phyloP scores from a whole-genome alignment of 1,140 invertebrate genomes.

The Drosophila burlai region DNA sequence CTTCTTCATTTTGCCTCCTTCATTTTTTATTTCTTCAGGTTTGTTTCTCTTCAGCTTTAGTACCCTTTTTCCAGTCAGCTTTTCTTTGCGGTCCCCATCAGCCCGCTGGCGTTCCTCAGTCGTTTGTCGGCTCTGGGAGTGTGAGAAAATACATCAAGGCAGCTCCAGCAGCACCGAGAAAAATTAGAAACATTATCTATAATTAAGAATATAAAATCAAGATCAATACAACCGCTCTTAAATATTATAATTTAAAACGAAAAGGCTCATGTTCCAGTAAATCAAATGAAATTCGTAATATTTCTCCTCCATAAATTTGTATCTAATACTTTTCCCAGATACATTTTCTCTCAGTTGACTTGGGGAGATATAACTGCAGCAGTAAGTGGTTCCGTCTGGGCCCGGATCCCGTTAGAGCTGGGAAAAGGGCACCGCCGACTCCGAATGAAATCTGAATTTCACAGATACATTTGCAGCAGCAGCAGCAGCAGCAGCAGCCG shows the following conservation, averaged over 20 bases:
- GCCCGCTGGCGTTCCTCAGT: constrained; percentile 45
- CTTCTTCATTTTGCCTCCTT: constrained; percentile 19
- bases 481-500: background rate
- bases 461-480: constrained; percentile 12
- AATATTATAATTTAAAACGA: too few species aligned
- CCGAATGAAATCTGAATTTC: constrained; percentile 10
- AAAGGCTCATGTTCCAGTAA: background rate
- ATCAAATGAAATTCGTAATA: too few species aligned
- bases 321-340: background rate
- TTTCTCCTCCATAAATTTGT: background rate
- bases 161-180: constrained; percentile 30
- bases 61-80: constrained; percentile 47
- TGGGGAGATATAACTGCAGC: constrained; percentile 9
- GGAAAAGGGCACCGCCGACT: constrained; percentile 32
- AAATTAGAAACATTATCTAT: background rate
- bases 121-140: constrained; percentile 34
- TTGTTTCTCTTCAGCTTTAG: constrained; percentile 11
- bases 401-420: constrained; percentile 41
- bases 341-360: constrained; percentile 1
- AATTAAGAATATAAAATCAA: background rate
- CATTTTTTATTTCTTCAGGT: constrained; percentile 10
- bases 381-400: constrained; percentile 41
- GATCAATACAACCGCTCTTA: background rate
- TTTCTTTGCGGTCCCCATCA: constrained; percentile 41
- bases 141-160: constrained; percentile 67